Evolutionary conservation across 1,140 invertebrate genomes (phyloP).

Genomic region (Zaprionus nigranus): DNA sequence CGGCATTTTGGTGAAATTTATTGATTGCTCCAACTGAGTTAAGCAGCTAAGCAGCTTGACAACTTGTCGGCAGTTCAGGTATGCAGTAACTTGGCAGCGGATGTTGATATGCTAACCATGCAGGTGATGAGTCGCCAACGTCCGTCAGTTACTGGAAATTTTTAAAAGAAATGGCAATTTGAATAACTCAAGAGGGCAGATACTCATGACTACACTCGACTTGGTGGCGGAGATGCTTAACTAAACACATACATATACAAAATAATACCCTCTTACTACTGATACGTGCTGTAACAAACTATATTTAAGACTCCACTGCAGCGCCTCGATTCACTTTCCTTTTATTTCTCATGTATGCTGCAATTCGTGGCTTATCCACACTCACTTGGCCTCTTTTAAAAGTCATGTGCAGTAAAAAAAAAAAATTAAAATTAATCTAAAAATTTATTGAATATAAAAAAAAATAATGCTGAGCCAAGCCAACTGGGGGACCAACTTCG

Average conservation of each 20-base stretch:
- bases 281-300: background rate
- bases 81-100: background rate
- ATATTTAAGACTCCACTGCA: background rate
- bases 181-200: background rate
- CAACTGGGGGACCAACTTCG: constrained; percentile 22
- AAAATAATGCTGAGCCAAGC: constrained; percentile 24
- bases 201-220: background rate
- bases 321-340: constrained; percentile 13
- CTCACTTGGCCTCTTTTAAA: constrained; percentile 40
- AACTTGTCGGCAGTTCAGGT: background rate
- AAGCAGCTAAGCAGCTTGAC: constrained; percentile 13
- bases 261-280: background rate
- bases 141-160: background rate
- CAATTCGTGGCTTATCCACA: constrained; percentile 16
- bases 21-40: constrained; percentile 50
- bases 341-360: constrained; percentile 15
- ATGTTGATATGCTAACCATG: constrained; percentile 2
- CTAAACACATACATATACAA: background rate
- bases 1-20: constrained; percentile 58
- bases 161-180: constrained; percentile 5
- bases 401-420: constrained; percentile 19
- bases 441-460: constrained; percentile 13
- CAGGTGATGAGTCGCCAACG: background rate
- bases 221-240: background rate
- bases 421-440: constrained; percentile 23